phyloP scores from a whole-genome alignment of 1,140 invertebrate species.

The Drosophila funebris region DNA sequence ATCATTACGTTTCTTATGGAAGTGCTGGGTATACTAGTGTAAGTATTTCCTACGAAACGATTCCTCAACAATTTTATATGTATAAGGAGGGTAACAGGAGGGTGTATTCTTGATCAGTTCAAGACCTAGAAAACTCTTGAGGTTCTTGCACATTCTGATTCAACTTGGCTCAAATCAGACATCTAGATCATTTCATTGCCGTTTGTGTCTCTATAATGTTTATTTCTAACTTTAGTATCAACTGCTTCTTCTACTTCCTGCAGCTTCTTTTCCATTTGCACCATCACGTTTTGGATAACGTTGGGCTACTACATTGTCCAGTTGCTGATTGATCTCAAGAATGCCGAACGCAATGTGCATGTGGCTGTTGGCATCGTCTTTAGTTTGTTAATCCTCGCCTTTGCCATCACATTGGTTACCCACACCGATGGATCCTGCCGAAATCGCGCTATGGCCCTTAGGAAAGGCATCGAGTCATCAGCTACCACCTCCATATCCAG shows the following conservation, averaged over 20 bases:
- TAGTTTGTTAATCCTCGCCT: slow-evolving; percentile 49
- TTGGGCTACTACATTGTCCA: slow-evolving; percentile 52
- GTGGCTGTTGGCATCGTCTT: slow-evolving; percentile 42
- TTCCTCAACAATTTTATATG: no score
- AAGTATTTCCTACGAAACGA: no score
- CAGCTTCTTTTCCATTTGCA: slow-evolving; percentile 70
- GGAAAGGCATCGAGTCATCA: background rate
- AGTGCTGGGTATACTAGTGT: slow-evolving; percentile 57
- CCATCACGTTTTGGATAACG: slow-evolving; percentile 65
- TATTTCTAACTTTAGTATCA: background rate
- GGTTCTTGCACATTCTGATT: no score
- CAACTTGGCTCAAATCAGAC: no score
- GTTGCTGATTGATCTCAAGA: slow-evolving; percentile 48
- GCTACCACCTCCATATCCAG: background rate
- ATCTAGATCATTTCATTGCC: no score
- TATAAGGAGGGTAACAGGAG: no score
- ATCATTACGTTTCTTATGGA: slow-evolving; percentile 54
- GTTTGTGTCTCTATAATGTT: no score
- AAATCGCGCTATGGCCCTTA: background rate
- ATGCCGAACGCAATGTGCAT: slow-evolving; percentile 59
- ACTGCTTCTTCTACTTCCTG: background rate
- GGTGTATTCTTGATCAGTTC: no score
- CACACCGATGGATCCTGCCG: background rate
- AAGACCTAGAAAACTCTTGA: no score
- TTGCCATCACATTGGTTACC: slow-evolving; percentile 44